A percentile compares a stretch with the other conserved stretches of the same genome.
Evolutionary conservation across 2,797 vertebrate genomes (phyloP).

Genomic region (Chloroceryle inda): DNA sequence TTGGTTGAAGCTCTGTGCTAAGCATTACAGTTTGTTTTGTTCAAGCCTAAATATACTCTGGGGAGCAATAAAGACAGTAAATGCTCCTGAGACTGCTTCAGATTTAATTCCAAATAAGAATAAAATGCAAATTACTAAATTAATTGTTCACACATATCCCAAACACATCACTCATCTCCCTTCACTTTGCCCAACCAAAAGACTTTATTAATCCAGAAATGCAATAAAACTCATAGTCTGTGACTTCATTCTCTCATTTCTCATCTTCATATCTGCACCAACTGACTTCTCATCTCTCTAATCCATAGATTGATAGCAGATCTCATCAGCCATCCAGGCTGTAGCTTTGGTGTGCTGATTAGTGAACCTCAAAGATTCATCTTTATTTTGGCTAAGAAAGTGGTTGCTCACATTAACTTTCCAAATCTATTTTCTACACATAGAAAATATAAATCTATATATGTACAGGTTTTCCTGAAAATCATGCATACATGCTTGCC

Average conservation of each 20-base stretch:
- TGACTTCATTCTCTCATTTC: slow-evolving; percentile 7
- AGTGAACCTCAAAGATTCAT: not conserved
- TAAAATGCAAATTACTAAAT: slow-evolving; percentile 51
- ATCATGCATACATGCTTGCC: fast-evolving
- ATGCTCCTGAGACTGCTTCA: slow-evolving; percentile 52
- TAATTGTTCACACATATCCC: slow-evolving; percentile 33
- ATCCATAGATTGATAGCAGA: not conserved
- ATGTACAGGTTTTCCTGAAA: not conserved
- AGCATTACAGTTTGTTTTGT: slow-evolving; percentile 46
- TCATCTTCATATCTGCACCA: not conserved
- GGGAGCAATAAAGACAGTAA: slow-evolving; percentile 40
- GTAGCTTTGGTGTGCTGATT: not conserved
- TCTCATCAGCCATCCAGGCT: not conserved
- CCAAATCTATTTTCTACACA: not conserved
- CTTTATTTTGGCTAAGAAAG: not conserved
- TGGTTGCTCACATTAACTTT: not conserved
- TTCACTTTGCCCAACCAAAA: not conserved
- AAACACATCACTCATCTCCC: not conserved
- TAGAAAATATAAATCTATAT: not conserved
- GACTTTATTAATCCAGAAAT: slow-evolving; percentile 17
- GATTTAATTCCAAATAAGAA: slow-evolving; percentile 48
- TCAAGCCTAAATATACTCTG: slow-evolving; percentile 39
- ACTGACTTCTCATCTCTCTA: not conserved
- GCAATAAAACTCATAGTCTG: not conserved
- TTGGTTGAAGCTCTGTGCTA: slow-evolving; percentile 18